A percentile compares a stretch with the other conserved stretches of the same genome.
Conservation (phyloP, 2,888 invertebrate species). For the Cheilosia variabilis region DNA sequence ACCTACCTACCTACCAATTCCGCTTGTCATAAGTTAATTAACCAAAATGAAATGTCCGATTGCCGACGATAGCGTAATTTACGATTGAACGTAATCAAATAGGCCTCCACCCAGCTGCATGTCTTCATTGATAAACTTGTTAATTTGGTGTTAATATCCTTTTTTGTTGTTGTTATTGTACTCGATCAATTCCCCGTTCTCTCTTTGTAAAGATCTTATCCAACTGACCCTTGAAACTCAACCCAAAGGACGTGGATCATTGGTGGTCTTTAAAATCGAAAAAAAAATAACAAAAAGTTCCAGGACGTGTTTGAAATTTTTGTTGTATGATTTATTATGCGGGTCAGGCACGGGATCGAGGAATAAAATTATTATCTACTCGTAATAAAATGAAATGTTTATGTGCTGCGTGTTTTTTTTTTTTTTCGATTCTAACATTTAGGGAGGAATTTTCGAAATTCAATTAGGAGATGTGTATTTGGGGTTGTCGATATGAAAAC, state of each 20-base stretch:
- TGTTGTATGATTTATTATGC: constrained; percentile 44
- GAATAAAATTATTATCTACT: constrained; percentile 42
- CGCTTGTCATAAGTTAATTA: constrained; percentile 40
- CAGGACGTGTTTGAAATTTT: constrained; percentile 22
- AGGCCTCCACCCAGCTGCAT: constrained; percentile 17
- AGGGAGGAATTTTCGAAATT: constrained; percentile 7
- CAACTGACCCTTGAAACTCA: constrained; percentile 33
- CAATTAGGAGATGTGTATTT: not conserved
- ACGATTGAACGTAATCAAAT: constrained; percentile 41
- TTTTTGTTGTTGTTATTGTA: not conserved
- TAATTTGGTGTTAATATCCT: constrained; percentile 66
- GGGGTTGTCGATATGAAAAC: not conserved
- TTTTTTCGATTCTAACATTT: not conserved
- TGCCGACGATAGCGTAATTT: constrained; percentile 25
- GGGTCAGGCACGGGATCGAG: constrained; percentile 24
- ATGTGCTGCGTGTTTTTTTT: constrained; percentile 34
- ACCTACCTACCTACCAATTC: too few relatives aligned
- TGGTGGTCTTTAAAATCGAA: constrained; percentile 40
- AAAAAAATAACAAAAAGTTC: not conserved
- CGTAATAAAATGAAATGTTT: constrained; percentile 54
- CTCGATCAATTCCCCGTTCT: constrained; percentile 4
- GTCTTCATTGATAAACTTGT: constrained; percentile 59
- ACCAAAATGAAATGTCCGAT: constrained; percentile 33
- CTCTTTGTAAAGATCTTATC: constrained; percentile 43
- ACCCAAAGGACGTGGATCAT: constrained; percentile 28